phyloP scores from a whole-genome alignment of 2,797 vertebrate genomes.

The Sciaenops ocellatus region DNA sequence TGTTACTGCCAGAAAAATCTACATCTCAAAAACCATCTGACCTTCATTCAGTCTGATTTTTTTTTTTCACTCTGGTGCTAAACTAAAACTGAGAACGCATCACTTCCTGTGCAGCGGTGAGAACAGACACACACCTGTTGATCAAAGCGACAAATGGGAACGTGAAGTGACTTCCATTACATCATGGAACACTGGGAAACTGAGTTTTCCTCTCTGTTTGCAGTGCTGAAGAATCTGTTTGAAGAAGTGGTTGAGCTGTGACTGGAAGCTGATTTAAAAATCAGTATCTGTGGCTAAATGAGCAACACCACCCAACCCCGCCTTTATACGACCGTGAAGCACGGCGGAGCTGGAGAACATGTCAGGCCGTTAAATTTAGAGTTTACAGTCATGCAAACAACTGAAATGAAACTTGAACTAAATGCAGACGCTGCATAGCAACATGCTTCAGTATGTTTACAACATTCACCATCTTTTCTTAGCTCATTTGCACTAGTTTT shows the following conservation, averaged over 20 bases:
- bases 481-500: no score
- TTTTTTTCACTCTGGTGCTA: not conserved
- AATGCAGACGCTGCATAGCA: not conserved
- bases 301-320: not conserved
- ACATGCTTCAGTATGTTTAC: not conserved
- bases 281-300: not conserved
- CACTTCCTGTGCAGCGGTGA: not conserved
- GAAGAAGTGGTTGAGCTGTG: not conserved
- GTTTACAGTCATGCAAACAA: not conserved
- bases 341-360: not conserved
- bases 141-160: no score
- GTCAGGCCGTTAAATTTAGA: no score
- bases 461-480: not conserved
- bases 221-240: not conserved
- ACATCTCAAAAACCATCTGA: slow-evolving; percentile 55
- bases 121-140: not conserved
- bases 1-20: slow-evolving; percentile 28
- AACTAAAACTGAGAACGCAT: slow-evolving; percentile 15
- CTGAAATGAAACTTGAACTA: not conserved
- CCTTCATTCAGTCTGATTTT: slow-evolving; percentile 28
- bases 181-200: not conserved
- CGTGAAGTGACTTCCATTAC: no score
- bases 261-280: not conserved
- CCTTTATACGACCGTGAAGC: not conserved
- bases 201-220: not conserved